Conservation (phyloP, 2,888 invertebrate genomes). For the Oligia latruncula region DNA sequence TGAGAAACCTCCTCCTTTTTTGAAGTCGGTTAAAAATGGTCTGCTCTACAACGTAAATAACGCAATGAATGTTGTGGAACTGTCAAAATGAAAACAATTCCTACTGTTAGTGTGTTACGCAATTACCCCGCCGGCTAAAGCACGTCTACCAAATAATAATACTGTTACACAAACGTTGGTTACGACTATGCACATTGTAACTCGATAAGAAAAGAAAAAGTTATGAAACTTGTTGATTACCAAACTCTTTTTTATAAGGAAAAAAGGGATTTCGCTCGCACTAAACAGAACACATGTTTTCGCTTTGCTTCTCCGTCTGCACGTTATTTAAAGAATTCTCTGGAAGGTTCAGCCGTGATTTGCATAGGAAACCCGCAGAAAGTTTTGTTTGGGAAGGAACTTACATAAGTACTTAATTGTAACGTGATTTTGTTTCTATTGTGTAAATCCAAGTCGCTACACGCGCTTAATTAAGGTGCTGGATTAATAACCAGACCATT, state of each 20-base stretch:
- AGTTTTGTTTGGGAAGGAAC: background rate
- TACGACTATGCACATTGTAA: background rate
- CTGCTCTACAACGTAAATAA: background rate
- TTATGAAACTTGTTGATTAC: background rate
- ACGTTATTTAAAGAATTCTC: background rate
- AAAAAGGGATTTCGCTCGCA: background rate
- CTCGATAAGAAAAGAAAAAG: background rate
- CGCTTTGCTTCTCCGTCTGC: background rate
- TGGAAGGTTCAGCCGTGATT: background rate
- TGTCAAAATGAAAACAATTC: background rate
- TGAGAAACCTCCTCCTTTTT: no score
- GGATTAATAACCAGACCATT: background rate
- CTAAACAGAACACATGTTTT: background rate
- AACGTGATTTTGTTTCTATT: background rate
- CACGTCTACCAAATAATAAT: background rate
- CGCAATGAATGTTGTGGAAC: background rate
- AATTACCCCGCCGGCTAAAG: background rate
- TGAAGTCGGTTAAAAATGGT: no score
- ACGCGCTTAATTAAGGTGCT: background rate
- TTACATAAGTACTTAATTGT: background rate
- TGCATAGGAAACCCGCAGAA: background rate
- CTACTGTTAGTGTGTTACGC: background rate
- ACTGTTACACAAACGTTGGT: background rate
- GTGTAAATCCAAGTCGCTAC: background rate
- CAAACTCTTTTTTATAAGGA: background rate